These are phyloP conservation scores for Styela clava DNA, from an alignment of 23 tunicate genomes.

Conservation along the genomic window DNA sequence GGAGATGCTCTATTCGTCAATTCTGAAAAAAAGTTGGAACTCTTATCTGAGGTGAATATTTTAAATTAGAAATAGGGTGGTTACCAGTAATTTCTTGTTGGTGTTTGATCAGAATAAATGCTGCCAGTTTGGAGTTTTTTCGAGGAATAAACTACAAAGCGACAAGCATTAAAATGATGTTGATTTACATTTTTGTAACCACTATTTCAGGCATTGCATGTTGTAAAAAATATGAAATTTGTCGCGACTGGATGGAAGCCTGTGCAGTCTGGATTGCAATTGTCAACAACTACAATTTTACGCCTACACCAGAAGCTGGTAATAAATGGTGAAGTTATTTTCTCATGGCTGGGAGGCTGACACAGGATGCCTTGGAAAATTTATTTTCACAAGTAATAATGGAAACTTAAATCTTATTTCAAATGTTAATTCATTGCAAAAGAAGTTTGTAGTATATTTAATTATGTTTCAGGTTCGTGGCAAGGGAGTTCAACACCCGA, in stretches of 20 bases:
- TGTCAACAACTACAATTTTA: background rate
- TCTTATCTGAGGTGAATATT: no score
- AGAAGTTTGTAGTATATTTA: background rate
- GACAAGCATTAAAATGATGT: no score
- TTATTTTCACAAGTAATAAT: background rate
- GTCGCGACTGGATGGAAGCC: background rate
- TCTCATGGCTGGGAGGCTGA: background rate
- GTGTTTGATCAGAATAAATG: no score
- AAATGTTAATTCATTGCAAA: background rate
- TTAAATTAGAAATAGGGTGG: no score
- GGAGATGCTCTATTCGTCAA: no score
- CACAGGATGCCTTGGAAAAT: background rate
- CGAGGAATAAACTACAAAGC: no score
- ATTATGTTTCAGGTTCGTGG: background rate
- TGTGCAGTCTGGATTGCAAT: background rate
- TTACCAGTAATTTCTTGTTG: no score
- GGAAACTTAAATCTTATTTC: background rate
- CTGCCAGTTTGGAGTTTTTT: no score
- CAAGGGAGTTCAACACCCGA: background rate
- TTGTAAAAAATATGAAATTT: background rate
- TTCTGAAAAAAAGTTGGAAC: no score
- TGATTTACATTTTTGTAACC: background rate
- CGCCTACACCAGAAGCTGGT: background rate
- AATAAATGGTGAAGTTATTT: background rate
- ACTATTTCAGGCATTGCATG: background rate